These are phyloP conservation scores for Athene cunicularia DNA, from an alignment of 2,113 vertebrate species.

Conservation along the genomic window DNA sequence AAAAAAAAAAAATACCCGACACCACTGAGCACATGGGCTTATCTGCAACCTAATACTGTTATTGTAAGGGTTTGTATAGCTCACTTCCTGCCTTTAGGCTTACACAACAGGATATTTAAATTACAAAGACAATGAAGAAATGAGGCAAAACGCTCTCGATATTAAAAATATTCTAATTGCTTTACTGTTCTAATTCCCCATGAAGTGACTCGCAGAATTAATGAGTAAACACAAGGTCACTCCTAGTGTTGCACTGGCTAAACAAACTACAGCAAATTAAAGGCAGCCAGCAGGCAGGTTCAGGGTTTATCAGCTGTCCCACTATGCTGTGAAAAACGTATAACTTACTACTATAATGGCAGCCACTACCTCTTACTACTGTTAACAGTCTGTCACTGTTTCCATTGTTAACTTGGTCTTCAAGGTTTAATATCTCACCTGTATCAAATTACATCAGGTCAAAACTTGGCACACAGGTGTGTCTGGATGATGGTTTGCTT, in stretches of 20 bases:
- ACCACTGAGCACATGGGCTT: slow-evolving; percentile 31
- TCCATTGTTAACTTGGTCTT: not conserved
- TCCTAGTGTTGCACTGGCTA: not conserved
- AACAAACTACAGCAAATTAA: not conserved
- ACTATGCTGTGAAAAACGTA: not conserved
- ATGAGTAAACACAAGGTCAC: slow-evolving; percentile 1
- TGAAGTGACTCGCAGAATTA: not conserved
- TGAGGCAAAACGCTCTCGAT: slow-evolving; percentile 4
- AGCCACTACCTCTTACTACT: not conserved
- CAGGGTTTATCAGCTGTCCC: not conserved
- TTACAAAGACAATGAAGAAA: slow-evolving; percentile 63
- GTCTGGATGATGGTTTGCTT: not conserved
- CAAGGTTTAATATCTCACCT: slow-evolving; percentile 27
- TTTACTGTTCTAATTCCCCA: not conserved
- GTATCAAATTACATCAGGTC: not conserved
- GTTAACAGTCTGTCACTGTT: not conserved
- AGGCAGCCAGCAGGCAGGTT: not conserved
- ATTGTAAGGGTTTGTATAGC: slow-evolving; percentile 58
- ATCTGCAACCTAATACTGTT: slow-evolving; percentile 62
- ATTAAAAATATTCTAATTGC: not conserved
- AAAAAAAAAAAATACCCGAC: not conserved
- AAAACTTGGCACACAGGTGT: not conserved
- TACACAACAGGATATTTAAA: slow-evolving; percentile 80
- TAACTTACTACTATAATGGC: not conserved
- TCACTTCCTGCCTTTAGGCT: slow-evolving; percentile 81